These are phyloP conservation scores for Musca domestica DNA, from an alignment of 1,140 invertebrate species.

Conservation along the genomic window DNA sequence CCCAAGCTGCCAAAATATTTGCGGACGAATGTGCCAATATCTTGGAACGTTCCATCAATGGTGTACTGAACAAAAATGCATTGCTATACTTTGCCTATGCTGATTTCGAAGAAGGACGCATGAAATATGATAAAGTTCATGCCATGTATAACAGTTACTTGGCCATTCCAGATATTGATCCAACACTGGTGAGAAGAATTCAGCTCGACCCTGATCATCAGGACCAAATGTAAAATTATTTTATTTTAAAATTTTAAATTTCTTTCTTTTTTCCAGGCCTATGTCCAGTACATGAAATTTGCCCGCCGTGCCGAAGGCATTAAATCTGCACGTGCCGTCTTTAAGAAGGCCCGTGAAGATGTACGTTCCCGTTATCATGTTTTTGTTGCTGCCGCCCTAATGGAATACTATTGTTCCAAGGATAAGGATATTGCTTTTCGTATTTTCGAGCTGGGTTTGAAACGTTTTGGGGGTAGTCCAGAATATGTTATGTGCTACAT, in stretches of 20 bases:
- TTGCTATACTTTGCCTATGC: slow-evolving; percentile 97
- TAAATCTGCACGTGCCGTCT: slow-evolving; percentile 90
- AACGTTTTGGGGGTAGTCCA: slow-evolving; percentile 91
- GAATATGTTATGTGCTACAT: slow-evolving; percentile 96
- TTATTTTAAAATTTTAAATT: neutral
- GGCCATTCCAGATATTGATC: slow-evolving; percentile 86
- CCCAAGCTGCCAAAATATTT: slow-evolving; percentile 86
- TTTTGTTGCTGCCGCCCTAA: slow-evolving; percentile 93
- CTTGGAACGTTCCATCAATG: slow-evolving; percentile 87
- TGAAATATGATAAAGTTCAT: slow-evolving; percentile 97
- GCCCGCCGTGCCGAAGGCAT: slow-evolving; percentile 95
- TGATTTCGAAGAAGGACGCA: slow-evolving; percentile 95
- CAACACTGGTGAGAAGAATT: slow-evolving; percentile 75
- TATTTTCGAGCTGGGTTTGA: slow-evolving; percentile 97
- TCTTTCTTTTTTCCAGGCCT: slow-evolving; percentile 64
- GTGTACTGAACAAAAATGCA: slow-evolving; percentile 86
- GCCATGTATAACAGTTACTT: slow-evolving; percentile 93
- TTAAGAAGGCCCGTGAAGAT: slow-evolving; percentile 94
- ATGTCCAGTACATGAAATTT: slow-evolving; percentile 99
- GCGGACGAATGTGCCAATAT: slow-evolving; percentile 92
- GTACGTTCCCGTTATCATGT: slow-evolving; percentile 82
- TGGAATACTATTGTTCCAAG: slow-evolving; percentile 99
- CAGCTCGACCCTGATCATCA: no score
- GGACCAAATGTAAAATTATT: neutral
- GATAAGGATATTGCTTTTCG: slow-evolving; percentile 97